Percentiles rank a stretch among this genome's conserved stretches.
Conservation (phyloP, 1,140 invertebrate genomes). For the Manduca sexta region DNA sequence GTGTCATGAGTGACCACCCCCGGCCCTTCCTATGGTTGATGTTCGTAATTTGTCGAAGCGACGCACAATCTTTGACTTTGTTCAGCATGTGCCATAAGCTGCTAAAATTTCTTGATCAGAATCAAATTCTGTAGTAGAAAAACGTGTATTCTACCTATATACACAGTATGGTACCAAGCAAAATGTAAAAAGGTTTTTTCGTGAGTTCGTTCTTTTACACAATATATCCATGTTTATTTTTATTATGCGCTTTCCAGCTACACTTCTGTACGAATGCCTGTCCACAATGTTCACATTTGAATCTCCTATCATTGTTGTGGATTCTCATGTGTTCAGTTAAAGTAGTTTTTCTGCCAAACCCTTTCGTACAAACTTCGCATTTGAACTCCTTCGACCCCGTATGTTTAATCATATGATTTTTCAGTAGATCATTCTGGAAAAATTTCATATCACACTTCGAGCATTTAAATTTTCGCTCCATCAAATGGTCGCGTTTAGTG, state of each 20-base stretch:
- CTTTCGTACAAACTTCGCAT: slow-evolving; percentile 53
- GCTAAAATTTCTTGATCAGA: too few species aligned
- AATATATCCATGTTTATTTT: slow-evolving; percentile 2
- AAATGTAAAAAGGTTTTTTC: too few species aligned
- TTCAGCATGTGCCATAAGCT: too few species aligned
- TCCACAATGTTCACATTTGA: slow-evolving; percentile 15
- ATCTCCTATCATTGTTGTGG: slow-evolving; percentile 34
- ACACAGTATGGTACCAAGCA: too few species aligned
- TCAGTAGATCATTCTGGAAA: slow-evolving; percentile 1
- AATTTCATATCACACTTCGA: slow-evolving; percentile 11
- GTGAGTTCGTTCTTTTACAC: background rate
- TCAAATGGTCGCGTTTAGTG: slow-evolving; percentile 44
- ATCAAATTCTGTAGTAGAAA: too few species aligned
- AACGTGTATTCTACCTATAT: too few species aligned
- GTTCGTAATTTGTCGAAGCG: too few species aligned
- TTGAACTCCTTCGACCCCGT: slow-evolving; percentile 23
- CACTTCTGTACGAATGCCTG: slow-evolving; percentile 16
- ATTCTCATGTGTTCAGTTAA: slow-evolving; percentile 15
- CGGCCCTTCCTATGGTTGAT: too few species aligned
- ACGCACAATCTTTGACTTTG: too few species aligned
- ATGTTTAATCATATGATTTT: slow-evolving; percentile 32
- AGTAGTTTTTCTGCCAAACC: slow-evolving; percentile 50
- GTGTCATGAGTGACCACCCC: too few species aligned
- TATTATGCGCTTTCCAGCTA: slow-evolving; percentile 13
- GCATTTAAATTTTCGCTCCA: slow-evolving; percentile 29